phyloP scores from a whole-genome alignment of 2,888 invertebrate species.

The Synanthedon andrenaeformis region DNA sequence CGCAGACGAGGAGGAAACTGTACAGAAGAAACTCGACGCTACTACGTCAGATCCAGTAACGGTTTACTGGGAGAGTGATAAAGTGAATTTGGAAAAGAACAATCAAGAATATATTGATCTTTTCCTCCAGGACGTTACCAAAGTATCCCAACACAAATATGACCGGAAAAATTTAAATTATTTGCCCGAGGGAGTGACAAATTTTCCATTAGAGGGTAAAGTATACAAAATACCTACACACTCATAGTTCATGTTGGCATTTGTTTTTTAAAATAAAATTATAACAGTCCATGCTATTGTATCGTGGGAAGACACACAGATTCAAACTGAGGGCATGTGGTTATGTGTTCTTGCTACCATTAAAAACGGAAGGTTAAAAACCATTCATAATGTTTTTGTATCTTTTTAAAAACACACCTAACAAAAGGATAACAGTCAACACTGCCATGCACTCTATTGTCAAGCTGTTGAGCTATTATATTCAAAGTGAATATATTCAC shows the following conservation, averaged over 20 bases:
- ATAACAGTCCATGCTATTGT: not conserved
- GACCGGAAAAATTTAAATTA: conserved; percentile 38
- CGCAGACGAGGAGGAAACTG: conserved; percentile 24
- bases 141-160: conserved; percentile 60
- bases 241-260: not conserved
- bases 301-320: conserved; percentile 60
- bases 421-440: conserved; percentile 3
- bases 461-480: too few species aligned
- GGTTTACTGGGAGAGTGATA: conserved; percentile 62
- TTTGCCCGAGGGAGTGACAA: conserved; percentile 42
- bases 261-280: not conserved
- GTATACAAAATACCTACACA: not conserved
- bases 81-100: conserved; percentile 32
- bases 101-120: conserved; percentile 52
- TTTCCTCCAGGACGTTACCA: conserved; percentile 45
- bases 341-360: not conserved
- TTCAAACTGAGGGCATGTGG: conserved; percentile 50
- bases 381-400: not conserved
- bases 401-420: not conserved
- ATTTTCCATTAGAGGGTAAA: conserved; percentile 46
- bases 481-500: too few species aligned
- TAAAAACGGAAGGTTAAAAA: too few species aligned
- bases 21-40: conserved; percentile 3
- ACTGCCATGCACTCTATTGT: too few species aligned
- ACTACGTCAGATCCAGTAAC: conserved; percentile 42